Base-by-base conservation (phyloP, 2,888 invertebrate species). In the Sicus ferrugineus region DNA sequence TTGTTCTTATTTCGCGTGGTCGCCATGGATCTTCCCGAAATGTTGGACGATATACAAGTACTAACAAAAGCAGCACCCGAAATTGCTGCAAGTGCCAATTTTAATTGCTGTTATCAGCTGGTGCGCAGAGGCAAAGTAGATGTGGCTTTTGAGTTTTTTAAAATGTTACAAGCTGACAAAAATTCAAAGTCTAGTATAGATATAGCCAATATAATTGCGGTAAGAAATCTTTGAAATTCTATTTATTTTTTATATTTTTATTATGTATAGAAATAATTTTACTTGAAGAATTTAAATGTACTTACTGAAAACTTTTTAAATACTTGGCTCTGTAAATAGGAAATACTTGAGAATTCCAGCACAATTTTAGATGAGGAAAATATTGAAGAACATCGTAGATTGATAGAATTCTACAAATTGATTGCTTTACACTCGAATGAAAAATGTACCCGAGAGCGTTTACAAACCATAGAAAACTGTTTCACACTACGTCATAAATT, bases 81-180 rank as follows among this genome's bases (percentile, higher is more conserved):
- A 68, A 81, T 84, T 7, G 75, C 79, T 4, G 72, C 73, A 6
- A 79, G 75, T 16, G 83, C 85, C 0, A 81, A 84, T 71, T 83
- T 82, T 19, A 83, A 83, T 75, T 83, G 83, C 65, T 83, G 84
- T 61, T 81, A 81, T 72, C 81, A 84, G 74, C 77, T 85, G 74
- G 80, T 80, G 7, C 76, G 81, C 19, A 78, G 77, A 6, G 84
- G 84, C 2, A 80, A 82, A 62, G 77, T 83, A 6, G 81, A 85
- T 26, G 73, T 74, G 67, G 82, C 84, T 0, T 77, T 79, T 30
- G 76, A 80, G 31, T 84, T 81, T 73, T 80, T 80, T 30, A 81
- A 83, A 70, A 75, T 73, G 2, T 73, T 86, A 0, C 77, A 70
- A 3, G 70, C 67, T 1, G 77, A 81, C 19, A 78, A 78, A 46